Evolutionary conservation across 2,113 vertebrate genomes (phyloP).

Genomic region (Bos javanicus): DNA sequence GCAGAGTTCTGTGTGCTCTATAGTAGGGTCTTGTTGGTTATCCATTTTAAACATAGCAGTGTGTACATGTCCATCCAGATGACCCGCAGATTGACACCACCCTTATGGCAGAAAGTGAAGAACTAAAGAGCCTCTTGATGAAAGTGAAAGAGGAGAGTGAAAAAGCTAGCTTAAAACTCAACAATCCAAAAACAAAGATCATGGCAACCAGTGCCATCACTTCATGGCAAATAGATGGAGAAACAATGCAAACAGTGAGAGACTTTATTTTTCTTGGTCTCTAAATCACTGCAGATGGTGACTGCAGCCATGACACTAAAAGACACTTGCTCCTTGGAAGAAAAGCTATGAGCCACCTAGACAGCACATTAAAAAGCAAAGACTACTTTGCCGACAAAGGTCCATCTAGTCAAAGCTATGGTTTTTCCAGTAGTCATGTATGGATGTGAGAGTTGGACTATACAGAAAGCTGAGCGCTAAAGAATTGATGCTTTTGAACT

Average conservation of each 20-base stretch:
- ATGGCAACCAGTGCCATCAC: neutral
- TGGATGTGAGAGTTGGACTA: neutral
- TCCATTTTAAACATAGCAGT: neutral
- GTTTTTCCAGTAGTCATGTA: neutral
- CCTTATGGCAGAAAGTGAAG: neutral
- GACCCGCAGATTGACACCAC: fast-evolving
- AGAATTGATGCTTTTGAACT: neutral
- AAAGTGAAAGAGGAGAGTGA: neutral
- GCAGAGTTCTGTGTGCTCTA: neutral
- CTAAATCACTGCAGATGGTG: neutral
- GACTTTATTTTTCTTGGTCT: neutral
- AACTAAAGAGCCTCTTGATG: neutral
- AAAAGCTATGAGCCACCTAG: neutral
- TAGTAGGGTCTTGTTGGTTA: neutral
- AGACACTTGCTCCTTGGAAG: neutral
- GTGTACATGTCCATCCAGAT: neutral
- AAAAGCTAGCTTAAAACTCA: neutral
- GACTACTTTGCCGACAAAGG: neutral
- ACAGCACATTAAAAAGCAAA: neutral
- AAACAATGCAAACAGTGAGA: neutral
- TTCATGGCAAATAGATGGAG: neutral
- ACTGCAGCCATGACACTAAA: neutral
- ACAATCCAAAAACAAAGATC: neutral
- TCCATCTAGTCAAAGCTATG: neutral
- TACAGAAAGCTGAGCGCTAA: neutral